Evolutionary conservation across 1,140 invertebrate species (phyloP).

Genomic region (Polypedilum vanderplanki): DNA sequence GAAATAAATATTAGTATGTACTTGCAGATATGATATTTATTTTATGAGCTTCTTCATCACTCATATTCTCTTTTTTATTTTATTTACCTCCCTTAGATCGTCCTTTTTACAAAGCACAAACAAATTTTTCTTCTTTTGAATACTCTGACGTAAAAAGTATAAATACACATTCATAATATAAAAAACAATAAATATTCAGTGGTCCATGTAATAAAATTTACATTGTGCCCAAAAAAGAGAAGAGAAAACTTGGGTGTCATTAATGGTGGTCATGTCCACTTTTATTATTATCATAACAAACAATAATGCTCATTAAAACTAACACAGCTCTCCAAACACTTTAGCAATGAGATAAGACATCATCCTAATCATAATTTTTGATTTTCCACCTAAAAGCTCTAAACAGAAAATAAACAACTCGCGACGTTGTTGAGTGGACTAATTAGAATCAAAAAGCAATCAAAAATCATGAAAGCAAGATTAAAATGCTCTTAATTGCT

Average conservation of each 20-base stretch:
- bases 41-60: not conserved
- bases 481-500: conserved; percentile 19
- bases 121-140: not conserved
- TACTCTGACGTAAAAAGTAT: not conserved
- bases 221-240: not conserved
- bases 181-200: conserved; percentile 1
- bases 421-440: no score
- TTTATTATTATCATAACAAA: not conserved
- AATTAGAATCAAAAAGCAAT: not conserved
- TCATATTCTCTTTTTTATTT: not conserved
- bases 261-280: not conserved
- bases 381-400: no score
- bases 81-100: not conserved
- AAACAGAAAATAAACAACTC: not conserved
- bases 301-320: conserved; percentile 19
- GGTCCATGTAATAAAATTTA: not conserved
- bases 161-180: not conserved
- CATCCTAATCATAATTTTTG: no score
- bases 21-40: not conserved
- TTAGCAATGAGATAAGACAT: no score
- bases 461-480: not conserved
- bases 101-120: not conserved
- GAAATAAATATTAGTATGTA: not conserved
- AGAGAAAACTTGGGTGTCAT: no score
- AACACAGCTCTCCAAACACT: not conserved